phyloP scores from a whole-genome alignment of 2,797 vertebrate species.

The Mergus octosetaceus region DNA sequence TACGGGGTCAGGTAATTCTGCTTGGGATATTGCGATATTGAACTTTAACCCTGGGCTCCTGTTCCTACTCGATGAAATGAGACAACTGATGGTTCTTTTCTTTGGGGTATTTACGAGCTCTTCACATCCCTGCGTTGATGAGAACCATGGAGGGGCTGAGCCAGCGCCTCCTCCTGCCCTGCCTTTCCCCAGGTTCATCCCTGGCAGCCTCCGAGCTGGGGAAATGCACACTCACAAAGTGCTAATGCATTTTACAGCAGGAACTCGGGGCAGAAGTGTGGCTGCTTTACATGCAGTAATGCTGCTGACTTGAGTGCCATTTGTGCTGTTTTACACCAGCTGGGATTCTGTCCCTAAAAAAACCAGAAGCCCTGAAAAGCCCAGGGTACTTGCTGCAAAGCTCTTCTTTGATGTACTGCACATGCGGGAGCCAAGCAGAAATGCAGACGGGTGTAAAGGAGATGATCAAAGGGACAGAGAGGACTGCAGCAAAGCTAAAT shows the following conservation, averaged over 20 bases:
- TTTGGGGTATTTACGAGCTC: not conserved
- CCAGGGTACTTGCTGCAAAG: not conserved
- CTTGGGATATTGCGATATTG: not conserved
- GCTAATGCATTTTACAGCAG: not conserved
- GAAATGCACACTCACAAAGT: not conserved
- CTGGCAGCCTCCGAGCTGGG: not conserved
- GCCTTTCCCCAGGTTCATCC: not conserved
- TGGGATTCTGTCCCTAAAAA: not conserved
- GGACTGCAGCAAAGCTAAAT: slow-evolving; percentile 49
- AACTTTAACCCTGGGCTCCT: not conserved
- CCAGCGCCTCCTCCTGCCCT: rapidly evolving
- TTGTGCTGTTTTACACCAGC: not conserved
- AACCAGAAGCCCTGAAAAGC: not conserved
- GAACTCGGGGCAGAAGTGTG: not conserved
- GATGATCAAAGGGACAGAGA: slow-evolving; percentile 37
- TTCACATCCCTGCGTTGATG: not conserved
- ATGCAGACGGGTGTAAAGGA: slow-evolving; percentile 36
- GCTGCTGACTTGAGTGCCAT: not conserved
- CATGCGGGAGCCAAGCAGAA: not conserved
- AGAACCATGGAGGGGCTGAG: not conserved
- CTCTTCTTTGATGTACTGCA: not conserved
- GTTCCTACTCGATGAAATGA: not conserved
- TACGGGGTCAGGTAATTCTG: not conserved
- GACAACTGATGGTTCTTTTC: not conserved
- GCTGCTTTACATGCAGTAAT: not conserved